Percentiles rank a stretch among this genome's conserved stretches.
These are phyloP conservation scores for Tokudaia tokunoshimensis DNA, from an alignment of 2,797 vertebrate species.

Conservation along the genomic window DNA sequence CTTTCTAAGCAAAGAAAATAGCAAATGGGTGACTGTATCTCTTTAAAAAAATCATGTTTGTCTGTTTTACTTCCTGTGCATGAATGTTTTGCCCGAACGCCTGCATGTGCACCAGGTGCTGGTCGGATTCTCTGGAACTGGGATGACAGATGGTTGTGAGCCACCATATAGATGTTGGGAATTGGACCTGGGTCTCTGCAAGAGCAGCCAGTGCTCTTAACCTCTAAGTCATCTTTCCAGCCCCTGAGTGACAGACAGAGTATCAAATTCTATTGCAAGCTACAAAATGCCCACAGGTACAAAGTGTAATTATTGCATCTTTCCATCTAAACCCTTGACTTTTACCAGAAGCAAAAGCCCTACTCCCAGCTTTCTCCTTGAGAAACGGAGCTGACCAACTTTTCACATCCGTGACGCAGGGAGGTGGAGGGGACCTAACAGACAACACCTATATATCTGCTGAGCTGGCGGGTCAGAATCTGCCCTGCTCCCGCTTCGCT, in stretches of 20 bases:
- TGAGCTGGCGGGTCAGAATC: background rate
- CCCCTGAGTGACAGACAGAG: background rate
- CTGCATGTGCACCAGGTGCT: background rate
- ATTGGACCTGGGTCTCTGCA: background rate
- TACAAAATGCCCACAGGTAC: background rate
- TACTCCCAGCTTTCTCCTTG: background rate
- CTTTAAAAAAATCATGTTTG: background rate
- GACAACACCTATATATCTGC: background rate
- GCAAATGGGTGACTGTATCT: background rate
- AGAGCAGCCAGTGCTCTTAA: background rate
- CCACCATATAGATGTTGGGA: too few species aligned
- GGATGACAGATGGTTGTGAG: background rate
- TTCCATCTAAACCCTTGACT: background rate
- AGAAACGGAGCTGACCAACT: background rate
- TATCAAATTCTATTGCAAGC: background rate
- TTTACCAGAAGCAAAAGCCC: conserved; percentile 16
- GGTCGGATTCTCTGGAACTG: background rate
- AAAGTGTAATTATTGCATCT: background rate
- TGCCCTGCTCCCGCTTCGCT: background rate
- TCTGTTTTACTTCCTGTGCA: background rate
- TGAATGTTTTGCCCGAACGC: background rate
- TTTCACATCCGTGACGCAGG: background rate
- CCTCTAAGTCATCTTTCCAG: background rate
- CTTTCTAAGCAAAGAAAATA: conserved; percentile 24
- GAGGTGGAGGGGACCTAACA: background rate